Percentiles rank a stretch among this genome's conserved stretches.
These are phyloP conservation scores for Calephelis virginiensis DNA, from an alignment of 1,140 invertebrate species.

Conservation along the genomic window DNA sequence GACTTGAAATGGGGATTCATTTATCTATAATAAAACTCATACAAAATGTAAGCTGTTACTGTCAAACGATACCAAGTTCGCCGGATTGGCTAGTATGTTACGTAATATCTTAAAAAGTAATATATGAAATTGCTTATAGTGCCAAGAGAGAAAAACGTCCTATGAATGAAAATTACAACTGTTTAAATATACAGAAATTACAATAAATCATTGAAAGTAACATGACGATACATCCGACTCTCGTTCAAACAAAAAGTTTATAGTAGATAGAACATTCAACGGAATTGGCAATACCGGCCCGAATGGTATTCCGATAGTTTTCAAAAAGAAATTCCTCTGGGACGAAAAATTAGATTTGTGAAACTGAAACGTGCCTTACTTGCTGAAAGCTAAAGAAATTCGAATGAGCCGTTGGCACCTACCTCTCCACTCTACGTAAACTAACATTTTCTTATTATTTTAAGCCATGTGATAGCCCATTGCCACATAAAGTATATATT, in stretches of 20 bases:
- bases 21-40: too few species aligned
- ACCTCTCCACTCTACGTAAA: conserved; percentile 5
- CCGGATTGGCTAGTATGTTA: too few species aligned
- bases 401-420: conserved; percentile 31
- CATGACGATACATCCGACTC: conserved; percentile 20
- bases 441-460: conserved; percentile 8
- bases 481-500: too few species aligned
- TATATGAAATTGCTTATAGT: too few species aligned
- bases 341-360: conserved; percentile 67
- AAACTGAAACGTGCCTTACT: conserved; percentile 55
- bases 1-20: too few species aligned
- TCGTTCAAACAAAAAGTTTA: conserved; percentile 46
- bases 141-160: too few species aligned
- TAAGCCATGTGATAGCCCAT: too few species aligned
- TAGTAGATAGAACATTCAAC: conserved; percentile 48
- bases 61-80: too few species aligned
- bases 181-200: too few species aligned
- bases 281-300: conserved; percentile 58
- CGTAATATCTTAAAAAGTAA: too few species aligned
- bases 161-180: too few species aligned
- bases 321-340: conserved; percentile 54
- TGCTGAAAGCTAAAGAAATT: conserved; percentile 32
- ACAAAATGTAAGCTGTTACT: too few species aligned
- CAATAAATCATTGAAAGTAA: conserved; percentile 2
- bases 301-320: conserved; percentile 46